Conservation (phyloP, 2,797 vertebrate species). For the Lepilemur ruficaudatus region DNA sequence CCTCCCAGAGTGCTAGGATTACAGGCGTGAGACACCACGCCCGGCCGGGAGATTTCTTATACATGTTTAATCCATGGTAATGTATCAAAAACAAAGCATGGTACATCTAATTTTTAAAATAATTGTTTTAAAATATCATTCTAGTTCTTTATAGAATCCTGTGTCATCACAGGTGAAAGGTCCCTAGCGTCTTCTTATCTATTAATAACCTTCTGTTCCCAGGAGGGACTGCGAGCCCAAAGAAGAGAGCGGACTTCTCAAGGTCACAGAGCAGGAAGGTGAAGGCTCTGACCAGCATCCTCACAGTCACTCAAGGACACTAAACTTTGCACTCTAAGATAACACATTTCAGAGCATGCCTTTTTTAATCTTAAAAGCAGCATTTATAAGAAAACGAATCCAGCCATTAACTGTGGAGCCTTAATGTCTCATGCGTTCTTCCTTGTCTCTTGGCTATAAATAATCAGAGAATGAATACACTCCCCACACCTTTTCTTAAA, state of each 20-base stretch:
- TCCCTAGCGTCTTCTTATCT: neutral
- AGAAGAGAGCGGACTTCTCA: neutral
- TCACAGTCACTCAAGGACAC: neutral
- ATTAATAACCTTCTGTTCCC: neutral
- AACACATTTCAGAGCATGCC: neutral
- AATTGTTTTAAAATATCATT: neutral
- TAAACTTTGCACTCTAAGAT: neutral
- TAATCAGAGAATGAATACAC: constrained; percentile 39
- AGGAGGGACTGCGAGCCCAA: neutral
- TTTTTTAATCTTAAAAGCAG: constrained; percentile 26
- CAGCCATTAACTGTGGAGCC: neutral
- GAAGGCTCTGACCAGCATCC: neutral
- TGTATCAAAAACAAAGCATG: neutral
- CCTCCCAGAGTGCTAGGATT: too few species aligned
- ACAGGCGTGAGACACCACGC: too few species aligned
- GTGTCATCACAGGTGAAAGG: neutral
- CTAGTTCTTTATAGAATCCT: neutral
- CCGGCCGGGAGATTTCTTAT: neutral
- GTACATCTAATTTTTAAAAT: neutral
- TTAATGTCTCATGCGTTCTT: constrained; percentile 38
- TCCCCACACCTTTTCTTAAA: neutral
- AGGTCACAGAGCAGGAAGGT: neutral
- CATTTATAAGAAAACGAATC: neutral
- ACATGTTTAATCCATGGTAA: neutral
- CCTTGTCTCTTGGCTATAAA: constrained; percentile 34